These are phyloP conservation scores for Gobiocypris rarus DNA, from an alignment of 2,113 vertebrate genomes.

Conservation along the genomic window DNA sequence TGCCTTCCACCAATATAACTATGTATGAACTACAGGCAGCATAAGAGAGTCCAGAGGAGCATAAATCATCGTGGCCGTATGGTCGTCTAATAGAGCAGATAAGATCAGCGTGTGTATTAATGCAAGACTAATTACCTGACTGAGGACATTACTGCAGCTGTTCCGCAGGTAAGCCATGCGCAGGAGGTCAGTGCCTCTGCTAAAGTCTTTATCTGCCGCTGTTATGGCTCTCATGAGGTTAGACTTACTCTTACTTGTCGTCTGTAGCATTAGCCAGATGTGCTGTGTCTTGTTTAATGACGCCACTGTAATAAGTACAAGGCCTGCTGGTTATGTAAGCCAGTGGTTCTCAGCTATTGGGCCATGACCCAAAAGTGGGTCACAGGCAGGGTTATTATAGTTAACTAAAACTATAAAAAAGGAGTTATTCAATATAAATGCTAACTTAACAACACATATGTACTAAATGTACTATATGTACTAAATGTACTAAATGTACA, in stretches of 20 bases:
- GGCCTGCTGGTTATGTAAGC: constrained; percentile 22
- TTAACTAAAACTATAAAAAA: neutral
- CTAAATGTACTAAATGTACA: too few relatives aligned
- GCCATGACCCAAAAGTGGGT: neutral
- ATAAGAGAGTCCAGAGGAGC: constrained; percentile 22
- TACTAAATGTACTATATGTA: too few relatives aligned
- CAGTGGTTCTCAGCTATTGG: neutral
- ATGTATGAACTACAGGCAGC: constrained; percentile 1
- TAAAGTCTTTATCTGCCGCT: constrained; percentile 63
- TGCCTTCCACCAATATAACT: constrained; percentile 1
- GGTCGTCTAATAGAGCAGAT: constrained; percentile 66
- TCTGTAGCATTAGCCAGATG: constrained; percentile 42
- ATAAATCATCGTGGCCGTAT: constrained; percentile 58
- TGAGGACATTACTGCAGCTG: constrained; percentile 68
- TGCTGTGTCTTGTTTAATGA: constrained; percentile 49
- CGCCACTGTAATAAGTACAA: constrained; percentile 24
- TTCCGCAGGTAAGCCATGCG: constrained; percentile 68
- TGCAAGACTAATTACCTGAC: constrained; percentile 75
- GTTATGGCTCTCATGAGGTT: constrained; percentile 71
- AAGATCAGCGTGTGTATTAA: constrained; percentile 72
- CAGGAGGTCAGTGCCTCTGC: constrained; percentile 63
- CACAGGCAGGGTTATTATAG: neutral
- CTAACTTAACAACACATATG: neutral
- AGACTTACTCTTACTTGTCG: constrained; percentile 52
- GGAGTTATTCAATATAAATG: neutral